Evolutionary conservation across 2,113 vertebrate species (phyloP).

Genomic region (Dromaius novaehollandiae): DNA sequence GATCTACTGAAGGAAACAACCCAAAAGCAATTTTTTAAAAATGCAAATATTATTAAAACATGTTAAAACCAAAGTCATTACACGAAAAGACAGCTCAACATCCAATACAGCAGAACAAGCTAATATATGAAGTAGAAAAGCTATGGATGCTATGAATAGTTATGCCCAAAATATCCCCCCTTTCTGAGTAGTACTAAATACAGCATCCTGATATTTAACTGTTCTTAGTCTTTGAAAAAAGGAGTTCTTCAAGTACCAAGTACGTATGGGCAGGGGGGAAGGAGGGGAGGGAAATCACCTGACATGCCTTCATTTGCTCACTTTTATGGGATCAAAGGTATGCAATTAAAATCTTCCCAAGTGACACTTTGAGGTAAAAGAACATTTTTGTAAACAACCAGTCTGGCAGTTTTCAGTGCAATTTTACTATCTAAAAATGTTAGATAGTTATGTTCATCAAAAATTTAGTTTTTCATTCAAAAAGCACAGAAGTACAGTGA

Average conservation of each 20-base stretch:
- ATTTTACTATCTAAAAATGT: neutral
- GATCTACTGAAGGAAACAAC: neutral
- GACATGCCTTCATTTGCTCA: neutral
- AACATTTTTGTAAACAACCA: neutral
- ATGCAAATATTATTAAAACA: neutral
- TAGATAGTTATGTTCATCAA: neutral
- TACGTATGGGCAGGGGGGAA: neutral
- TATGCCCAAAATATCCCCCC: neutral
- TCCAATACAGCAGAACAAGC: conserved; percentile 11
- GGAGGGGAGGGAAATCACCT: neutral
- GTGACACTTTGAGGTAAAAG: neutral
- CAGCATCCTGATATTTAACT: neutral
- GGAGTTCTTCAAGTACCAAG: neutral
- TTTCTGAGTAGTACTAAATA: neutral
- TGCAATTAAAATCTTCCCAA: neutral
- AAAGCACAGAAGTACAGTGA: neutral
- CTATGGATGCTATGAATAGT: neutral
- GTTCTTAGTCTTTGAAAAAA: neutral
- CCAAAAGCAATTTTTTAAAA: too few species aligned
- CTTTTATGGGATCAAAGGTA: neutral
- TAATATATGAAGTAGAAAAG: neutral
- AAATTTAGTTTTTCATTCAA: neutral
- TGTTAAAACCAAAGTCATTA: neutral
- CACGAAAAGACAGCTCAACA: neutral
- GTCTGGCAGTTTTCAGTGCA: neutral